Evolutionary conservation across 2,888 invertebrate genomes (phyloP).

Genomic region (Apamea monoglypha): DNA sequence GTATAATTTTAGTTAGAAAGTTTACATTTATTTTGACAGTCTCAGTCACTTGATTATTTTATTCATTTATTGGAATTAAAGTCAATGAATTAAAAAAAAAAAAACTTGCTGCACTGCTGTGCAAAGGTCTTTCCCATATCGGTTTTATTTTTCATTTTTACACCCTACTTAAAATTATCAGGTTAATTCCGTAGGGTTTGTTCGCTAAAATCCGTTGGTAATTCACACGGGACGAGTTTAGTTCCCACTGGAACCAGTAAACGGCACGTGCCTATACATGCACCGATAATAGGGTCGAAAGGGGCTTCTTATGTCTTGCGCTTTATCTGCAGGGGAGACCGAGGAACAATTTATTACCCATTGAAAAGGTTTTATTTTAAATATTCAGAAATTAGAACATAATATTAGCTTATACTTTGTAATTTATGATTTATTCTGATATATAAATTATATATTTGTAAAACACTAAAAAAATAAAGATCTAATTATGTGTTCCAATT

Average conservation of each 20-base stretch:
- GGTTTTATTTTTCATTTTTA: not conserved
- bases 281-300: not conserved
- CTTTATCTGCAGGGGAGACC: not conserved
- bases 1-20: no score
- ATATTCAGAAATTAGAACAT: not conserved
- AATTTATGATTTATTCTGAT: not conserved
- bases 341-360: not conserved
- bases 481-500: not conserved
- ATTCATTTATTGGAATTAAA: no score
- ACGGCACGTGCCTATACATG: conserved; percentile 6
- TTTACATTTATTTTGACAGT: no score
- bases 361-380: not conserved
- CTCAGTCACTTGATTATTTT: no score
- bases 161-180: conserved; percentile 2
- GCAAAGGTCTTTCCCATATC: not conserved
- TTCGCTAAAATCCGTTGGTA: conserved; percentile 29
- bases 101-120: no score
- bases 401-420: not conserved
- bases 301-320: not conserved
- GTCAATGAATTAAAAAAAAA: no score
- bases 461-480: no score
- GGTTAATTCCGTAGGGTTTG: not conserved
- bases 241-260: conserved; percentile 32
- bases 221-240: conserved; percentile 34
- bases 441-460: no score